Evolutionary conservation across 2,888 invertebrate species (phyloP), one percentile per base, ranked within the genome.

Genomic region (Cantharis flavilabris): DNA sequence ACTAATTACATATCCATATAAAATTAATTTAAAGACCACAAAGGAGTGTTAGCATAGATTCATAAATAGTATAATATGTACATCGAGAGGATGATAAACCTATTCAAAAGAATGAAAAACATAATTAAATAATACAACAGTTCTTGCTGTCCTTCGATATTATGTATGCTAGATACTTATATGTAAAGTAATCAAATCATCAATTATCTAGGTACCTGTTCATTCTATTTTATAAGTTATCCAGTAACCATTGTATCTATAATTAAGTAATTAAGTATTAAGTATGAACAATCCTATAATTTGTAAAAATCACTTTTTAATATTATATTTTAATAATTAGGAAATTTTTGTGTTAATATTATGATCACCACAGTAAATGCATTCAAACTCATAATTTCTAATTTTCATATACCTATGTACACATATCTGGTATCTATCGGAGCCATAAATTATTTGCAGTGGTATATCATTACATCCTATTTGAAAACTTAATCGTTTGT

Each of bases 401-500:
- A 16, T 16, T 16, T 16, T 16, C 16, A 16, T 16, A 16, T 16
- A 16, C 16, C 16, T 16, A 16, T 16, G 16, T 16, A 16, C 9
- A 28, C 28, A 9, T 28, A 28, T 10, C 28, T 9, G 9, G 1
- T 28, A 28, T 28, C 7, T 65, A 71, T 71, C 18, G 18, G 65
- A 70, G 69, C 18, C 71, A 16, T 74, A 72, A 74, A 77, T 77
- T 75, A 77, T 77, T 75, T 77, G 72, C 70, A 28, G 16, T 67
- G 26, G 72, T 23, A 70, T 75, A 77, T 77, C 72, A 75, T 77
- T 72, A 72, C 49, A 69, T 33, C 23, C 70, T 72, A 77, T 80
- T 76, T 79, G 75, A 76, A 77, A 77, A 72, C 76, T 79, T 80
- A 80, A 80, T 80, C 77, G 77, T 79, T 79, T 77, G 77, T 80